phyloP scores from a whole-genome alignment of 2,797 vertebrate species.

The Furcifer pardalis region DNA sequence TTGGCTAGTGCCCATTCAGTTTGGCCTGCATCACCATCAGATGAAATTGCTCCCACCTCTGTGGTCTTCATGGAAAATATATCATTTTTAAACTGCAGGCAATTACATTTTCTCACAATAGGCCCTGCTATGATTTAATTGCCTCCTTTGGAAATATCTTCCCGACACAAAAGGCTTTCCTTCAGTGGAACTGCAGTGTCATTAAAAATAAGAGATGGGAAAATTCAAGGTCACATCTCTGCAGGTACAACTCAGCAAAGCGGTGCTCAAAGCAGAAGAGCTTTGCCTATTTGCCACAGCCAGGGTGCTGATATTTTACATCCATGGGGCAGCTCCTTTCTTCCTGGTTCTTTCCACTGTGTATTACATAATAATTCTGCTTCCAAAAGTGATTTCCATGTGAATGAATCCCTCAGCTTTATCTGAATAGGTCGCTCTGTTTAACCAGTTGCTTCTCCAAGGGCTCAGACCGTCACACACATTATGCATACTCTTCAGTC shows the following conservation, averaged over 20 bases:
- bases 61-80: background rate
- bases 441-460: conserved; percentile 51
- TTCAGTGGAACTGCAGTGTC: conserved; percentile 16
- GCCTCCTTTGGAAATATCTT: conserved; percentile 26
- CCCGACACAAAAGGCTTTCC: background rate
- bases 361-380: conserved; percentile 32
- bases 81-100: conserved; percentile 3
- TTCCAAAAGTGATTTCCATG: conserved; percentile 61
- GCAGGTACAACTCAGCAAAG: conserved; percentile 36
- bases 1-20: background rate
- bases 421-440: conserved; percentile 61
- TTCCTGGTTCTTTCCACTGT: conserved; percentile 36
- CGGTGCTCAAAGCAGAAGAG: background rate
- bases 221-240: conserved; percentile 18
- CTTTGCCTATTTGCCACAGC: conserved; percentile 28
- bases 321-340: conserved; percentile 10
- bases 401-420: conserved; percentile 56
- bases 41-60: background rate
- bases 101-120: conserved; percentile 21
- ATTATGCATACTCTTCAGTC: conserved; percentile 44
- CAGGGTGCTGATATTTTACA: background rate
- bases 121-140: conserved; percentile 16
- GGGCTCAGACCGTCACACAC: conserved; percentile 54
- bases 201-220: background rate
- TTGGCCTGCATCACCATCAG: background rate